phyloP scores from a whole-genome alignment of 2,888 invertebrate species.

The Melolontha melolontha region DNA sequence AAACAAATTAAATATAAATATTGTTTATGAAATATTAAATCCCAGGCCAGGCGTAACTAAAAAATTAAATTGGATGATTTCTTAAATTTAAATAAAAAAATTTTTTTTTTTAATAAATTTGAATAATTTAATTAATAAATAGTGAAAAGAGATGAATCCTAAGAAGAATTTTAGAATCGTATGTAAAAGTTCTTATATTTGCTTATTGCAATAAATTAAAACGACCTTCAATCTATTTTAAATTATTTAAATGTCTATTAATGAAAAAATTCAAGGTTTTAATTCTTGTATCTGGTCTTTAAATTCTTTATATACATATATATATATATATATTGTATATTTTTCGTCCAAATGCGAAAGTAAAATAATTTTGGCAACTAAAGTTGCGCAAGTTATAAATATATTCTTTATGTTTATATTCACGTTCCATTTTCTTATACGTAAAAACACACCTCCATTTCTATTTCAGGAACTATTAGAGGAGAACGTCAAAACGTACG shows the following conservation, averaged over 20 bases:
- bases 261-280: slow-evolving; percentile 19
- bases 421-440: neutral
- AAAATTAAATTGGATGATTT: too few species aligned
- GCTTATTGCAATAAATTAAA: neutral
- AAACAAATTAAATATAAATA: too few species aligned
- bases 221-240: neutral
- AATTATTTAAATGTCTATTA: neutral
- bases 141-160: too few species aligned
- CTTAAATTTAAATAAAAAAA: too few species aligned
- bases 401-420: slow-evolving; percentile 8
- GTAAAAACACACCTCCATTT: slow-evolving; percentile 24
- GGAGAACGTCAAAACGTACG: too few species aligned
- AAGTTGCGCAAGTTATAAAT: slow-evolving; percentile 12
- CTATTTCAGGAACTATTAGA: slow-evolving; percentile 17
- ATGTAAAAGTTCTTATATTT: too few species aligned
- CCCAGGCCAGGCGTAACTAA: too few species aligned
- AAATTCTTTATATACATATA: neutral
- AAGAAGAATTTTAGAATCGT: too few species aligned
- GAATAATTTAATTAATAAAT: too few species aligned
- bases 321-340: too few species aligned
- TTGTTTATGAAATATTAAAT: too few species aligned
- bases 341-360: neutral
- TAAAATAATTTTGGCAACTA: slow-evolving; percentile 16
- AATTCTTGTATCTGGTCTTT: slow-evolving; percentile 37
- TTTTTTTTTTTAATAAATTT: too few species aligned